Base-by-base conservation (phyloP, 2,113 vertebrate species). In the Notiomystis cincta region DNA sequence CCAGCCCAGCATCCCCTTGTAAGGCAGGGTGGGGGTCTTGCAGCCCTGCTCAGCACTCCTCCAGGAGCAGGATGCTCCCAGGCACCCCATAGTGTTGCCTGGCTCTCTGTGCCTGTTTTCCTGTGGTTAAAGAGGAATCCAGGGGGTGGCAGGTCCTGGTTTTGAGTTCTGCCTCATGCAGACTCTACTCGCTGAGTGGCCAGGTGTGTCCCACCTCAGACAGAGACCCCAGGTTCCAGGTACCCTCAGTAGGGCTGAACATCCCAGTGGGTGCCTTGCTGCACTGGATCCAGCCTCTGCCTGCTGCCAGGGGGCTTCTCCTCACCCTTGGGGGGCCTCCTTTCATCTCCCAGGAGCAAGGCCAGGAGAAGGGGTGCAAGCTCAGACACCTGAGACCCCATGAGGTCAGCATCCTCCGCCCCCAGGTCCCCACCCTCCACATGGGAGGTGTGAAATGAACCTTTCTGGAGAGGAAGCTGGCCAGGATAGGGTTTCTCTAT, bases 161-260 rank as follows among this genome's bases (percentile, higher is more conserved):
- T 65, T 58, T 28, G 40, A 60, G 62, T 28, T 70, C 35, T 65
- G 20, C 27, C 35, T 31, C 33, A 21, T n/a, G 44, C 13, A 14
- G 42, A 65, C 14, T 51, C 47, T 10, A 2, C 31, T 88, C 2
- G 0, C 25, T 1, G 1, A 28, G 40, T 33, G 33, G 9, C 31
- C 17, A 23, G 18, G 21, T 67, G 21, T 76, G 47, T 13, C 15
- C 13, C 14, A 31, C 6, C 13, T 12, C 19, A 13, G 27, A 71
- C 37, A 37, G 44, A 42, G 15, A 66, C 33, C 21, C 28, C 24
- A 4, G 12, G 42, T 38, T 65, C 20, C 64, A 50, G 35, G 40
- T 33, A 42, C 5, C 40, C 53, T 60, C 35, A 27, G 3, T 4
- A 35, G 13, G 37, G 57, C 51, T 56, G 13, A 65, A 44, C 47